These are phyloP conservation scores for Aphidius ervi DNA, from an alignment of 1,140 invertebrate species.

Conservation along the genomic window DNA sequence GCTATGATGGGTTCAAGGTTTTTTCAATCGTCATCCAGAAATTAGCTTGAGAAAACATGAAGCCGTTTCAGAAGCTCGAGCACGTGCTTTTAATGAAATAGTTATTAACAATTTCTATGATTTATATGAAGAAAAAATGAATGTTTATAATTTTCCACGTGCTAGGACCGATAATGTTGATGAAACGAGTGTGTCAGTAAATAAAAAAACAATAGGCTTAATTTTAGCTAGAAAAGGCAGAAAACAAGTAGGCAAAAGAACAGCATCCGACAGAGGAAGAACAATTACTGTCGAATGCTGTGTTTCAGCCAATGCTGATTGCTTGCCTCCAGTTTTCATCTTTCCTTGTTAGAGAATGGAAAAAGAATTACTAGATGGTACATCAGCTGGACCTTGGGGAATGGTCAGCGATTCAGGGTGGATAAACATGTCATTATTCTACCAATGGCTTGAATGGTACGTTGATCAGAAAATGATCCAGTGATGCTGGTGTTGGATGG, in stretches of 20 bases:
- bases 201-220: constrained; percentile 26
- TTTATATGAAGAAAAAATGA: constrained; percentile 1
- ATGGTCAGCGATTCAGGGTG: too few relatives aligned
- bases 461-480: too few relatives aligned
- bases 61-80: constrained; percentile 4
- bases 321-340: constrained; percentile 36
- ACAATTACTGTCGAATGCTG: constrained; percentile 36
- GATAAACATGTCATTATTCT: not conserved
- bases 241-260: constrained; percentile 33
- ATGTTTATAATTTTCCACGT: not conserved
- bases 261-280: constrained; percentile 37
- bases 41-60: constrained; percentile 7
- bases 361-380: too few relatives aligned
- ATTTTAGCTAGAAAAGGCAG: constrained; percentile 35
- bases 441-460: too few relatives aligned
- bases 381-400: too few relatives aligned
- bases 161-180: constrained; percentile 33
- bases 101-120: constrained; percentile 16
- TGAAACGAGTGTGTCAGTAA: constrained; percentile 35
- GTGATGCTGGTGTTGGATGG: too few relatives aligned
- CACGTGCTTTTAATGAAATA: constrained; percentile 21
- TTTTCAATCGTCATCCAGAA: constrained; percentile 22
- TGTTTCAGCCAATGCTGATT: constrained; percentile 36
- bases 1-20: constrained; percentile 28
- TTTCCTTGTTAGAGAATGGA: constrained; percentile 27